Conservation (phyloP, 2,113 vertebrate species). For the Ammodytes marinus region DNA sequence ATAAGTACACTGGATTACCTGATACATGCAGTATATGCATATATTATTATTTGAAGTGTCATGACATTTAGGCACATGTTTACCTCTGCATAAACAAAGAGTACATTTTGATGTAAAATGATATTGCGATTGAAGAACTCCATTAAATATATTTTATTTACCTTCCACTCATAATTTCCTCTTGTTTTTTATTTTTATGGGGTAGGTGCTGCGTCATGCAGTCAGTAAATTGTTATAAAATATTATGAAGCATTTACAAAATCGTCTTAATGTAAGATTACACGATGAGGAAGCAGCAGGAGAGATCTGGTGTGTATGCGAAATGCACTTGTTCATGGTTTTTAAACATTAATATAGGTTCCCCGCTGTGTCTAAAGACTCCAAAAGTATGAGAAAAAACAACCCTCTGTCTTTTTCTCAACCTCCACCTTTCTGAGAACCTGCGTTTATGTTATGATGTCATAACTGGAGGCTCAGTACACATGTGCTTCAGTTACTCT, state of each 20-base stretch:
- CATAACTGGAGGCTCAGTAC: background rate
- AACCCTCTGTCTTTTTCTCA: too few species aligned
- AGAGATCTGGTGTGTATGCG: background rate
- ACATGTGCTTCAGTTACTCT: background rate
- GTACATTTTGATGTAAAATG: slow-evolving; percentile 23
- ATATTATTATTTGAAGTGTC: background rate
- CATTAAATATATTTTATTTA: slow-evolving; percentile 35
- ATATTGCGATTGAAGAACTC: slow-evolving; percentile 16
- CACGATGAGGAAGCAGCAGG: slow-evolving; percentile 22
- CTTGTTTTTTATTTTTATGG: slow-evolving; percentile 29
- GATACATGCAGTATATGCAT: background rate
- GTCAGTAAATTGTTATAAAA: slow-evolving; percentile 28
- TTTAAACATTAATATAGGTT: too few species aligned
- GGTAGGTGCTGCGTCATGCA: background rate
- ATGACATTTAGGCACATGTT: slow-evolving; percentile 6
- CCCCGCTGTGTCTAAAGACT: too few species aligned
- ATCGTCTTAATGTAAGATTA: slow-evolving; percentile 29
- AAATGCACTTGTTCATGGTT: too few species aligned
- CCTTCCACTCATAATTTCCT: slow-evolving; percentile 20
- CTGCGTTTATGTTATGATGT: too few species aligned
- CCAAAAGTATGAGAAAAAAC: too few species aligned
- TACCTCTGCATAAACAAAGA: background rate
- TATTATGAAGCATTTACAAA: slow-evolving; percentile 20
- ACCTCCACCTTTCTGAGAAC: too few species aligned
- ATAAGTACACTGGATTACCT: slow-evolving; percentile 14